Evolutionary conservation across 2,113 vertebrate genomes (phyloP), one percentile per base, ranked within the genome.

Genomic region (Petromus typicus): DNA sequence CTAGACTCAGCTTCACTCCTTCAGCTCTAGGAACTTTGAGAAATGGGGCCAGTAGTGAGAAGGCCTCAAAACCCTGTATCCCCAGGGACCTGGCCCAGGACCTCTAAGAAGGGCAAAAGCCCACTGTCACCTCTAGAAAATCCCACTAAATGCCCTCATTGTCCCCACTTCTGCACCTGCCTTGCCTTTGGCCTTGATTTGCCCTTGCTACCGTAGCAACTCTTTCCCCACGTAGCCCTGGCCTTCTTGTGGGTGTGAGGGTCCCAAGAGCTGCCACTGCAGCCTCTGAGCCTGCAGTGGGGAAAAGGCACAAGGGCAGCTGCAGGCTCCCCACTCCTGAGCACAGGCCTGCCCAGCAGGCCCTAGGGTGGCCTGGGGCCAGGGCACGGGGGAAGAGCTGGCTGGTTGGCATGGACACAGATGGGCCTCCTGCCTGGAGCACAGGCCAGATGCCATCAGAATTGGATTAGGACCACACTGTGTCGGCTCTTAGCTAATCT

Each of bases 191-290:
- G 79, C 91, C 81, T 97, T 90, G 85, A 73, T 57, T 82, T 12
- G 37, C 51, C 92, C 93, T 95, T 92, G 89, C 51, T 59, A 71
- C 67, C 69, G 67, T 25, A 30, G 64, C 40, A 56, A 34, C 0
- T 27, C 71, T 87, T 66, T 63, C 37, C n/a, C 43, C 98, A 93
- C 98, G 0, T 98, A 99, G 94, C 98, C 98, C 98, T 99, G 99
- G 40, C 98, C 98, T 97, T 99, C 98, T 56, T 98, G 98, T 43
- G 98, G 98, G 85, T 97, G 98, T 59, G 97, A 98, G 92, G 99
- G 94, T 99, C 99, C 84, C 97, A 98, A 97, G 99, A 98, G n/a
- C 99, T 99, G 93, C 99, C 97, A 96, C 98, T 98, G 96, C 98
- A 97, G 96, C 98, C 98, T 96, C 98, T 98, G 98, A 6, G 99